These are phyloP conservation scores for Australoheros scitulus DNA, from an alignment of 2,113 vertebrate species.

Conservation along the genomic window DNA sequence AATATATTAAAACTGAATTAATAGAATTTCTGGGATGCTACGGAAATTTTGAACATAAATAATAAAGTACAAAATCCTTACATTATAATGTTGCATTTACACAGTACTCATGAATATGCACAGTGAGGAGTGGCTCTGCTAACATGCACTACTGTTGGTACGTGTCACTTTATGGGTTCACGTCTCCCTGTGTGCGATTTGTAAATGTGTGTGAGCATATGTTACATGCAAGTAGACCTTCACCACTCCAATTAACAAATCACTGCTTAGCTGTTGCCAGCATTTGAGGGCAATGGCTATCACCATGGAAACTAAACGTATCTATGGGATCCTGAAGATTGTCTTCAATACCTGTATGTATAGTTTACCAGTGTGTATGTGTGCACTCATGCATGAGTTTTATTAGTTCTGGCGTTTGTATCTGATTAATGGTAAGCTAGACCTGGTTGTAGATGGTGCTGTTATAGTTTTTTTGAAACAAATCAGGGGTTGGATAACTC, in stretches of 20 bases:
- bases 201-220: constrained; percentile 21
- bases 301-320: constrained; percentile 74
- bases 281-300: constrained; percentile 53
- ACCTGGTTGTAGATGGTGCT: constrained; percentile 10
- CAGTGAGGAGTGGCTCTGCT: constrained; percentile 38
- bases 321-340: constrained; percentile 54
- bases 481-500: neutral
- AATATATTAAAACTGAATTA: constrained; percentile 4
- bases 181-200: constrained; percentile 16
- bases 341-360: constrained; percentile 50
- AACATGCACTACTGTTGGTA: constrained; percentile 28
- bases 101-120: constrained; percentile 41
- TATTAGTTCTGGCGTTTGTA: constrained; percentile 24
- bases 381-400: constrained; percentile 34
- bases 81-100: constrained; percentile 32
- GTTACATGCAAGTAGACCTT: constrained; percentile 44
- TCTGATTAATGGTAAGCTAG: neutral
- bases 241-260: constrained; percentile 52
- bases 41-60: constrained; percentile 15
- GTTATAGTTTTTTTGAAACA: constrained; percentile 3
- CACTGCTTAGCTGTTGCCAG: constrained; percentile 39
- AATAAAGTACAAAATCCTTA: constrained; percentile 21
- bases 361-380: constrained; percentile 18
- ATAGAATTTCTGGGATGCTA: constrained; percentile 2
- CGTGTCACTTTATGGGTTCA: constrained; percentile 4